Percentiles rank a stretch among this genome's conserved stretches.
phyloP scores from a whole-genome alignment of 2,888 invertebrate genomes.

The Aphidius colemani region DNA sequence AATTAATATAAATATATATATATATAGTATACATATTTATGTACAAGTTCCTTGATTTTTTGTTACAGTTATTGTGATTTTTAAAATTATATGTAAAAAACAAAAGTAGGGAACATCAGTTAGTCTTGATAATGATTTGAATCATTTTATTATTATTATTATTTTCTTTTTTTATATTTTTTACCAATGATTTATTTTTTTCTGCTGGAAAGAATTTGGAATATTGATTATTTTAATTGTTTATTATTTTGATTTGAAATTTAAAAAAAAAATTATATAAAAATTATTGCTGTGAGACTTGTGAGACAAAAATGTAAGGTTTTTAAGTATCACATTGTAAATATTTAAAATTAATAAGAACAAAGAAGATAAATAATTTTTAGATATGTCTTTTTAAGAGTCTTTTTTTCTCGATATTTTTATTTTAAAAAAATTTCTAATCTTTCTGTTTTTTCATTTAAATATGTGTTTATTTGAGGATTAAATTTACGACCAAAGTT shows the following conservation, averaged over 20 bases:
- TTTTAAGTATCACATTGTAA: slow-evolving; percentile 47
- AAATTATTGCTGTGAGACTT: slow-evolving; percentile 35
- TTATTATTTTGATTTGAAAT: no score
- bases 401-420: no score
- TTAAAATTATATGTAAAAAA: slow-evolving; percentile 35
- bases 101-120: slow-evolving; percentile 35
- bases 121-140: slow-evolving; percentile 41
- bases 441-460: no score
- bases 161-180: slow-evolving; percentile 8
- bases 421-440: no score
- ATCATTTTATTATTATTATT: slow-evolving; percentile 19
- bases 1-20: slow-evolving; percentile 39
- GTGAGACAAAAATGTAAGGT: slow-evolving; percentile 40
- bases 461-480: no score
- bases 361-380: slow-evolving; percentile 1
- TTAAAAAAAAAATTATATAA: no score
- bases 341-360: slow-evolving; percentile 35
- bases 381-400: neutral
- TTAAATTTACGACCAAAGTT: no score
- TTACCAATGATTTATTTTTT: neutral
- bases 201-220: no score
- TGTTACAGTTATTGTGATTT: slow-evolving; percentile 41
- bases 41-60: slow-evolving; percentile 56
- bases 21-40: slow-evolving; percentile 51
- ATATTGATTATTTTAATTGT: no score